Conservation (phyloP, 2,797 vertebrate species). For the Chelon labrosus region DNA sequence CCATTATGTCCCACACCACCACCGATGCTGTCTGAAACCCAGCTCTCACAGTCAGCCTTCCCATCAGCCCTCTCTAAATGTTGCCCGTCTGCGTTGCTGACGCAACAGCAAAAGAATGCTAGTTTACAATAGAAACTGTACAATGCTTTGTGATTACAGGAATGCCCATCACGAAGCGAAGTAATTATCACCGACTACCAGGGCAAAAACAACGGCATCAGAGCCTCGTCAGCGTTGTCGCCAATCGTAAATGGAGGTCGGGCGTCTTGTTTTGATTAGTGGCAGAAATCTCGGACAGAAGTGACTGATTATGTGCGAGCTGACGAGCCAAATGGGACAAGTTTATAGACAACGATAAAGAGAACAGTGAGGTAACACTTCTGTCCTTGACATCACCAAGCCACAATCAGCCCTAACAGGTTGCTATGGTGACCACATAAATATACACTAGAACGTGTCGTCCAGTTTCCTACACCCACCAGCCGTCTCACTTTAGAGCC, state of each 20-base stretch:
- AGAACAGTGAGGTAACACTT: constrained; percentile 56
- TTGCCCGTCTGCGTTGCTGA: constrained; percentile 50
- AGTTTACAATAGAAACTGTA: constrained; percentile 63
- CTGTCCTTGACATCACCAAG: constrained; percentile 45
- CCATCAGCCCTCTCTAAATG: constrained; percentile 64
- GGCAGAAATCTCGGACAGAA: constrained; percentile 57
- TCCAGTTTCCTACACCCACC: constrained; percentile 6
- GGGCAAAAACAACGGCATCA: constrained; percentile 48
- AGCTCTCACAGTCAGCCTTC: constrained; percentile 54
- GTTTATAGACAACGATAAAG: constrained; percentile 58
- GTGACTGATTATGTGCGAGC: constrained; percentile 46
- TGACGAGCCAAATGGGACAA: constrained; percentile 46
- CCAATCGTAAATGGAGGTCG: constrained; percentile 40
- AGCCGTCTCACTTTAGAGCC: constrained; percentile 15
- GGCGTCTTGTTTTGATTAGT: constrained; percentile 60
- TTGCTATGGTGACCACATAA: constrained; percentile 56
- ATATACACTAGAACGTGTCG: constrained; percentile 26
- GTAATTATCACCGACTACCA: constrained; percentile 57
- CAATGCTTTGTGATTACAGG: constrained; percentile 37
- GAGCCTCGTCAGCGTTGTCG: constrained; percentile 42
- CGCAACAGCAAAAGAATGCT: constrained; percentile 66
- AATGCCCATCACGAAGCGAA: constrained; percentile 51
- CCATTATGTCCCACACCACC: constrained; percentile 61
- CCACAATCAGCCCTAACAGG: constrained; percentile 37
- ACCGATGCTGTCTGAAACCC: constrained; percentile 59